Conservation (phyloP, 2,113 vertebrate genomes). For the Pycnonotus jocosus region DNA sequence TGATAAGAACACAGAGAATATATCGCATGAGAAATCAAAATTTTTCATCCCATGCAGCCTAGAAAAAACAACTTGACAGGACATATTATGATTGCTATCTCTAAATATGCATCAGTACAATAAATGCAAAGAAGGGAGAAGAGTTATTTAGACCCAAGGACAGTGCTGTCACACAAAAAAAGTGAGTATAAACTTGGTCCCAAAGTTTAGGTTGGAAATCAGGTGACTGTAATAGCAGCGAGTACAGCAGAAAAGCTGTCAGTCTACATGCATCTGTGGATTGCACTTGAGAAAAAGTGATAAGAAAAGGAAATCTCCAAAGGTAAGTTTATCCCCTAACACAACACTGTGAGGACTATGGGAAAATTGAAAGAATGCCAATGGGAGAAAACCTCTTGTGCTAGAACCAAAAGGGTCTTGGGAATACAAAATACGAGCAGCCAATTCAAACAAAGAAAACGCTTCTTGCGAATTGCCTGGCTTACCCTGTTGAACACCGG, state of each 20-base stretch:
- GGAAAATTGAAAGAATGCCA: background rate
- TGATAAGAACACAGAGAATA: background rate
- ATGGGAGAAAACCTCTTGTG: background rate
- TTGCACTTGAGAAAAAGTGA: background rate
- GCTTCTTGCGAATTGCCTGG: background rate
- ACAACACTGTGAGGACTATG: background rate
- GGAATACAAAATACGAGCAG: background rate
- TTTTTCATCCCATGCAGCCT: background rate
- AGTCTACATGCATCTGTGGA: background rate
- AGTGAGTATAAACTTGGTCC: background rate
- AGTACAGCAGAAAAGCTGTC: background rate
- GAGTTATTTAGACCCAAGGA: background rate
- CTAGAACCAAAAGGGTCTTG: background rate
- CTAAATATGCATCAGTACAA: background rate
- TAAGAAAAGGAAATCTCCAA: background rate
- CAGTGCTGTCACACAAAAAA: background rate
- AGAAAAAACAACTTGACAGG: background rate
- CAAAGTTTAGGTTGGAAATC: background rate
- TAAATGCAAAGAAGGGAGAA: background rate
- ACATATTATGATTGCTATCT: background rate
- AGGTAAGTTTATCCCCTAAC: background rate
- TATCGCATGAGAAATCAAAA: background rate
- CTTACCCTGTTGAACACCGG: slow-evolving; percentile 97
- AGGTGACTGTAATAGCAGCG: background rate
- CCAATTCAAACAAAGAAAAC: background rate